Base-by-base conservation (phyloP, 2,797 vertebrate genomes). In the Xerus rutilus region DNA sequence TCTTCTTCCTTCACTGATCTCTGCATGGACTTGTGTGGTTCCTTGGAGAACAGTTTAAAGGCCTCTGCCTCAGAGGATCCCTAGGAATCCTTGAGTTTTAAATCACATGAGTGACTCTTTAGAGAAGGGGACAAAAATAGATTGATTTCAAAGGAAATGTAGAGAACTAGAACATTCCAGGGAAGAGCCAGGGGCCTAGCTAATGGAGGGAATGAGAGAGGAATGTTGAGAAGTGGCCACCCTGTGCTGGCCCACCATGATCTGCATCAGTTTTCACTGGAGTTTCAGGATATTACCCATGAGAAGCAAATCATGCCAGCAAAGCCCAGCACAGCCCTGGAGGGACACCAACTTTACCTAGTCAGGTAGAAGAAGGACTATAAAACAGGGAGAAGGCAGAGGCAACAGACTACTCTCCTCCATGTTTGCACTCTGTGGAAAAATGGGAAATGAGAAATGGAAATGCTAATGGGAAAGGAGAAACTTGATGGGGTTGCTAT, bases 1-100 rank as follows among this genome's bases (percentile, higher is more conserved):
- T n/a, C 6, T 4, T 43, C 30, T 72, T 21, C 20, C 21, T 28
- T 7, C 4, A 1, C 8, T 7, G 2, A 13, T 1, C 1, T 14
- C 23, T 49, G 5, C 7, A 39, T 13, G 21, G 73, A 39, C 14
- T 14, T 45, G 8, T 39, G 0, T 23, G 6, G 28, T 28, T 82
- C 21, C 7, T 25, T 17, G 28, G 84, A 69, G 35, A 18, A 18
- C 5, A 7, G 1, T 9, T 25, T 35, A 17, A 69, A 43, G 10
- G 20, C 2, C 10, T 64, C 30, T 52, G 7, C 21, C n/a, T 65
- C 13, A 67, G 52, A 47, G 5, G 39, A 45, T 59, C 30, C 43
- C 25, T 57, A 39, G 39, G 67, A 65, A 67, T 54, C 9, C 23
- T 23, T 49, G 39, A 72, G 0, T 83, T 95, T 91, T 15, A 69